Percentiles rank a stretch among this genome's conserved stretches.
Conservation (phyloP, 2,888 invertebrate species). For the Elaeidobius kamerunicus region DNA sequence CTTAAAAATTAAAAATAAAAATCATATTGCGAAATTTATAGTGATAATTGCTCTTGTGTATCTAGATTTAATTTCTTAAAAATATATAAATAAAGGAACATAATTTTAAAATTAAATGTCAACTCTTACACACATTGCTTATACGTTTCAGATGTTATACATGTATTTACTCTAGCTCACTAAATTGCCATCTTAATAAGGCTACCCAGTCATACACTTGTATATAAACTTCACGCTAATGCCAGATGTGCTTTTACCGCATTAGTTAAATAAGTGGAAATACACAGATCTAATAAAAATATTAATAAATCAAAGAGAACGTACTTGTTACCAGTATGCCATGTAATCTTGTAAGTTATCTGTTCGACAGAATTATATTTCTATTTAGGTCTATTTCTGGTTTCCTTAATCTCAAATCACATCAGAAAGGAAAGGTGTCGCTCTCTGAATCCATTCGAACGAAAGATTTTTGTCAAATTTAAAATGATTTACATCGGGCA, state of each 20-base stretch:
- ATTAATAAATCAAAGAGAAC: conserved; percentile 2
- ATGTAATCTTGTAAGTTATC: conserved; percentile 24
- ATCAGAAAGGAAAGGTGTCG: conserved; percentile 28
- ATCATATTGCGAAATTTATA: too few relatives aligned
- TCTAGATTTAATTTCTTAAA: too few relatives aligned
- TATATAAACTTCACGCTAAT: too few relatives aligned
- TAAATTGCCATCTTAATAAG: too few relatives aligned
- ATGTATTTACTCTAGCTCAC: too few relatives aligned
- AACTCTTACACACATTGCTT: too few relatives aligned
- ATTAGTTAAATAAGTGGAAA: neutral
- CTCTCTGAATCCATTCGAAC: conserved; percentile 22
- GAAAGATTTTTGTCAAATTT: conserved; percentile 28
- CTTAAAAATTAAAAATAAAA: too few relatives aligned
- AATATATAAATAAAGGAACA: too few relatives aligned
- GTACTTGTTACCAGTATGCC: conserved; percentile 1
- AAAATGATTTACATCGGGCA: conserved; percentile 28
- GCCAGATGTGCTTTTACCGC: neutral
- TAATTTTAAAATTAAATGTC: too few relatives aligned
- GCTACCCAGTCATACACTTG: too few relatives aligned
- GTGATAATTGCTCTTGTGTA: too few relatives aligned
- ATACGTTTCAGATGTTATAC: too few relatives aligned
- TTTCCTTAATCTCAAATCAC: conserved; percentile 19
- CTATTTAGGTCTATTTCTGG: conserved; percentile 27
- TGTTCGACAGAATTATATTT: conserved; percentile 16
- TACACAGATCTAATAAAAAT: neutral